Base-by-base conservation (phyloP, 2,888 invertebrate species). In the Tachina fera region DNA sequence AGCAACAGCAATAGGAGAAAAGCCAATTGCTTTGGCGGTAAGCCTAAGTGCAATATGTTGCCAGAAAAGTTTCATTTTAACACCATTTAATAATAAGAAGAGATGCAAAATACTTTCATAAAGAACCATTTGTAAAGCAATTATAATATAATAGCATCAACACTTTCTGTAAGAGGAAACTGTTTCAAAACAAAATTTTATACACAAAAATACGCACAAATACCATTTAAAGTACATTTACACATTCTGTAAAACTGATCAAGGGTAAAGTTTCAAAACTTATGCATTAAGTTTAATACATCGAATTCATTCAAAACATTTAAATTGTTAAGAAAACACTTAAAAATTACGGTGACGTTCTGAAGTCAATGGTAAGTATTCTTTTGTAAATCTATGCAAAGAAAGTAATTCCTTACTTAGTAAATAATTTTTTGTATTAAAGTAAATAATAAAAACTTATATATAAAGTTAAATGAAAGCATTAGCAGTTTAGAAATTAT, bases 41-140 rank as follows among this genome's bases (percentile, higher is more conserved):
- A 86, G 86, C 83, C 86, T 80, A 79, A 75, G 58, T 79, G 86
- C 87, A 87, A 87, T 86, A 87, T 88, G 87, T 86, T 88, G 86
- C 86, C 86, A 74, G 67, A 86, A 85, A 86, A 86, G 75, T 88
- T 88, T 87, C 76, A 19, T 31, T 31, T 31, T 72, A 83, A 78
- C 87, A 86, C 82, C 77, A 87, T 87, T 86, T 86, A 65, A 84
- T 51, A 70, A 79, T 51, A 76, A 61, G 56, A 79, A 71, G 61
- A 47, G 75, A 86, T 79, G 83, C 71, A 75, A 86, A 86, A 79
- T 76, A 72, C 60, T 61, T 75, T 72, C 77, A 70, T 68, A 72
- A 86, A 68, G 75, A 76, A 83, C 60, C 71, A 80, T 86, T 86
- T 80, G 76, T 76, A 63, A 75, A 74, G 83, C 75, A 86, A 86